Evolutionary conservation across 2,797 vertebrate species (phyloP).

Genomic region (Semotilus atromaculatus): DNA sequence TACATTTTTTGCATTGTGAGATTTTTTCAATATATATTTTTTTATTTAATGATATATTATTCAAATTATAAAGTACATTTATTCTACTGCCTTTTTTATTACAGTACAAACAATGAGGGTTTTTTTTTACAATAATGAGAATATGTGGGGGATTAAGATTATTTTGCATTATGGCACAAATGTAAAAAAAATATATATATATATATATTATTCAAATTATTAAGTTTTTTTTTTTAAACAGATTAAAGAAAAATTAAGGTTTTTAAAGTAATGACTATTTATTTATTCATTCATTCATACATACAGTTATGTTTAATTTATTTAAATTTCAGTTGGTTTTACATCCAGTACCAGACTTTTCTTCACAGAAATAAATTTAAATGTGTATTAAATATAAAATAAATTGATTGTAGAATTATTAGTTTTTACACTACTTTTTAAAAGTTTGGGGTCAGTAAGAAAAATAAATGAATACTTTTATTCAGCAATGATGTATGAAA

Average conservation of each 20-base stretch:
- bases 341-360: background rate
- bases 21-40: background rate
- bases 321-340: no score
- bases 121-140: background rate
- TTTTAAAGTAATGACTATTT: no score
- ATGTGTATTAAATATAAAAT: background rate
- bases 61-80: background rate
- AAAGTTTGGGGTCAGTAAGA: background rate
- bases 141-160: background rate
- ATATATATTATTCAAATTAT: no score
- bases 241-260: no score
- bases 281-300: background rate
- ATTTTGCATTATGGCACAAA: background rate
- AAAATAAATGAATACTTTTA: background rate
- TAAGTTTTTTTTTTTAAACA: background rate
- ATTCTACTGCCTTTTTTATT: background rate
- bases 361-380: background rate
- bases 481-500: background rate
- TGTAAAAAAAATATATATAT: no score
- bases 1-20: background rate
- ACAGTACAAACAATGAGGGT: background rate
- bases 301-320: no score
- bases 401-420: background rate
- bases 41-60: background rate
- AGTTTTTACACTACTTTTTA: background rate